These are phyloP conservation scores for Leptopterna dolabrata DNA, from an alignment of 2,888 invertebrate species.

Conservation along the genomic window DNA sequence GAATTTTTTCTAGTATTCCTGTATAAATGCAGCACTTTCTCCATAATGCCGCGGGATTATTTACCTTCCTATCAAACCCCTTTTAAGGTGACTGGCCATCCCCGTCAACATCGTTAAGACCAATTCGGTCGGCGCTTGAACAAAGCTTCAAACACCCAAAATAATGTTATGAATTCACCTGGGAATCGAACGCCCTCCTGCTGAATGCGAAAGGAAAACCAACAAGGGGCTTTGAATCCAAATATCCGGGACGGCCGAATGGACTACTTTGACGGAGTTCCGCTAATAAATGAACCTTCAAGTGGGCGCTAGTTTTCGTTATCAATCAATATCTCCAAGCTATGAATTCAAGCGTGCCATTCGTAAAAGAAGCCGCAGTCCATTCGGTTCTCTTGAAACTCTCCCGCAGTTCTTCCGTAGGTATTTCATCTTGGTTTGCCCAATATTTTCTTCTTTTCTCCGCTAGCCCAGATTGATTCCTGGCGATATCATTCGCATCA, in stretches of 20 bases:
- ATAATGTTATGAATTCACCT: too few species aligned
- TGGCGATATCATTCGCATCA: too few species aligned
- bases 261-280: not conserved
- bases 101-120: not conserved
- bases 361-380: not conserved
- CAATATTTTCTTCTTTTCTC: too few species aligned
- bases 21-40: too few species aligned
- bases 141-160: too few species aligned
- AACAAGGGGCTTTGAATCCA: not conserved
- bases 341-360: not conserved
- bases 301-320: not conserved
- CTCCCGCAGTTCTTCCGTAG: not conserved
- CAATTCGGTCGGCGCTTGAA: not conserved
- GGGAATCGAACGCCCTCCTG: not conserved
- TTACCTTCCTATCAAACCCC: not conserved
- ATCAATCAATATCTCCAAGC: not conserved
- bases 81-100: not conserved
- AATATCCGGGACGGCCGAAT: not conserved
- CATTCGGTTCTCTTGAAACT: not conserved
- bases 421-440: too few species aligned
- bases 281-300: not conserved
- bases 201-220: not conserved
- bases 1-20: too few species aligned
- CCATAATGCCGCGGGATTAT: too few species aligned
- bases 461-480: too few species aligned